These are phyloP conservation scores for Tonatia bakeri DNA, from an alignment of 2,113 vertebrate genomes.

Conservation along the genomic window DNA sequence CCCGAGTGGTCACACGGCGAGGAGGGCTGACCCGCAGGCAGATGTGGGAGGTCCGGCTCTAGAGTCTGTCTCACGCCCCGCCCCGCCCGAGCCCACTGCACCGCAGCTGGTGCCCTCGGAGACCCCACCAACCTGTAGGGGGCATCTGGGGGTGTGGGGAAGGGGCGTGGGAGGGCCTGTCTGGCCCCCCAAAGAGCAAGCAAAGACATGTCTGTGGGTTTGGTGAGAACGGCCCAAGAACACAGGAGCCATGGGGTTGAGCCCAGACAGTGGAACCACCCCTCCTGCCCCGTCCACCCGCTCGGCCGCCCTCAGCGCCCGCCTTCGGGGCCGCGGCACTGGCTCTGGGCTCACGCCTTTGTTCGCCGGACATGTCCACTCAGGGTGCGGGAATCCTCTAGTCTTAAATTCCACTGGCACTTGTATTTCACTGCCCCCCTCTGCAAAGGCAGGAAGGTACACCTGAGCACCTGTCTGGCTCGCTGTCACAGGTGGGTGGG, in stretches of 20 bases:
- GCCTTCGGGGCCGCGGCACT: no score
- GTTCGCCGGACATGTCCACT: background rate
- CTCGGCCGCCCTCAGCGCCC: no score
- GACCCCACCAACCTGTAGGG: background rate
- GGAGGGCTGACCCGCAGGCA: accelerated
- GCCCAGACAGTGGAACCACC: accelerated
- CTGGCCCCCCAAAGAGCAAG: background rate
- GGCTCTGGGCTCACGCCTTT: no score
- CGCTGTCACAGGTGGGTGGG: background rate
- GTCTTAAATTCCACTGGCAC: accelerated
- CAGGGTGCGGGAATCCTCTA: background rate
- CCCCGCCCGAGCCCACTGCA: accelerated
- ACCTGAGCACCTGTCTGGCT: background rate
- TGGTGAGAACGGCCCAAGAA: accelerated
- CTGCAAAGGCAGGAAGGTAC: background rate
- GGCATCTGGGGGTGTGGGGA: accelerated
- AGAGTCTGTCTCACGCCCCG: no score
- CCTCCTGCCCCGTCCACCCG: background rate
- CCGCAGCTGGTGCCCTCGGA: background rate
- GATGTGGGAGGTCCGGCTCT: accelerated
- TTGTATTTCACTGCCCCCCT: background rate
- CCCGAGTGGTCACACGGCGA: accelerated
- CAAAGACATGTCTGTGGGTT: background rate
- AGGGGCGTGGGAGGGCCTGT: accelerated
- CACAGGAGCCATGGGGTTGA: background rate